These are phyloP conservation scores for Saccostrea glomerata DNA, from an alignment of 1,140 invertebrate genomes.

Conservation along the genomic window DNA sequence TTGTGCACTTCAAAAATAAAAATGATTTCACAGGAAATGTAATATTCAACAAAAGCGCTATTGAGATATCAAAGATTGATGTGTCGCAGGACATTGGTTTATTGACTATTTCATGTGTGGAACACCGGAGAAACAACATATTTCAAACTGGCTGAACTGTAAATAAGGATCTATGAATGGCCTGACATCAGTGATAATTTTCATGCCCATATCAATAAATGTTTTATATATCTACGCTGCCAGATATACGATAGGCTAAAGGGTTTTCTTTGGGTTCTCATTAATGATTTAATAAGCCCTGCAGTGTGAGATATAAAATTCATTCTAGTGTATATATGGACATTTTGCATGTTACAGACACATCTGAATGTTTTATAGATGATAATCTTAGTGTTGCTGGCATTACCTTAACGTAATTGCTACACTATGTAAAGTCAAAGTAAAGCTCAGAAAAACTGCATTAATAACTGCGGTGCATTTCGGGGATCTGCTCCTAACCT, in stretches of 20 bases:
- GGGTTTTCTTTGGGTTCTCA: not conserved
- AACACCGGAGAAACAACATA: not conserved
- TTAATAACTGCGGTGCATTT: not conserved
- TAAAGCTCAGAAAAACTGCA: not conserved
- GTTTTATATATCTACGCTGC: not conserved
- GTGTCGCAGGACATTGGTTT: not conserved
- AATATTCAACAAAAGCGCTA: not conserved
- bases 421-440: not conserved
- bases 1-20: not conserved
- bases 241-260: not conserved
- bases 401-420: not conserved
- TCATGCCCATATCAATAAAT: conserved; percentile 26
- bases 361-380: not conserved
- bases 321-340: not conserved
- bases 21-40: no score
- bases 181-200: not conserved
- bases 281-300: conserved; percentile 16
- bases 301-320: not conserved
- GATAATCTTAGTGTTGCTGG: not conserved
- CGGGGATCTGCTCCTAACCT: not conserved
- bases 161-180: not conserved
- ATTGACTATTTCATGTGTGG: not conserved
- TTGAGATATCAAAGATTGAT: not conserved
- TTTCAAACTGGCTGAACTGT: conserved; percentile 9
- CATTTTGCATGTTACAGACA: not conserved